These are phyloP conservation scores for Hirtodrosophila confusa DNA, from an alignment of 2,888 invertebrate species.

Conservation along the genomic window DNA sequence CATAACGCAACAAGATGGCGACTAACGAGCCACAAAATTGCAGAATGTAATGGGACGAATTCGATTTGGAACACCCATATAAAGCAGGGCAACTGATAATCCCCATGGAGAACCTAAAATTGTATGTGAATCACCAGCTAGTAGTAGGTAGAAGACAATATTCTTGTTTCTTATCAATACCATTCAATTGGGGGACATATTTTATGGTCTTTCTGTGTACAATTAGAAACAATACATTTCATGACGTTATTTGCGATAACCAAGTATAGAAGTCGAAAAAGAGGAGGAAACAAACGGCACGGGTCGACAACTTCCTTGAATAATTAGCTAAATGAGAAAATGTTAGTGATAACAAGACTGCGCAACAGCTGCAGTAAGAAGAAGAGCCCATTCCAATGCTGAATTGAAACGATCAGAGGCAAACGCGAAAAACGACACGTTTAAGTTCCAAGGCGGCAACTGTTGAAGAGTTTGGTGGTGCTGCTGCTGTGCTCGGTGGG, in stretches of 20 bases:
- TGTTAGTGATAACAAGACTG: conserved; percentile 50
- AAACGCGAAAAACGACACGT: conserved; percentile 44
- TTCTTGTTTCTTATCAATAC: conserved; percentile 20
- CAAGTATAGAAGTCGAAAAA: conserved; percentile 27
- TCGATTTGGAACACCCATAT: neutral
- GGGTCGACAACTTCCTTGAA: conserved; percentile 58
- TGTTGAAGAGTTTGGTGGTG: conserved; percentile 7
- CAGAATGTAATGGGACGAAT: conserved; percentile 2
- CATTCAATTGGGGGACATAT: conserved; percentile 3
- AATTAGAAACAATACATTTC: conserved; percentile 23
- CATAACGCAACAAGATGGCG: neutral
- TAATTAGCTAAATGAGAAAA: conserved; percentile 62
- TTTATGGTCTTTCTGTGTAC: neutral
- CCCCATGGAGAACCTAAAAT: neutral
- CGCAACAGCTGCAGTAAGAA: conserved; percentile 1
- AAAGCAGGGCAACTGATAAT: conserved; percentile 3
- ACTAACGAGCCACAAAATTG: neutral
- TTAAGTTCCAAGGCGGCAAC: conserved; percentile 7
- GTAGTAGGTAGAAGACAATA: conserved; percentile 1
- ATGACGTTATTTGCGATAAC: conserved; percentile 48
- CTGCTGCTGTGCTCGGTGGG: conserved; percentile 1
- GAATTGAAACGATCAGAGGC: conserved; percentile 27
- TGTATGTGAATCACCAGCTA: conserved; percentile 18
- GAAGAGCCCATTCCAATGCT: too few relatives aligned
- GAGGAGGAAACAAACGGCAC: conserved; percentile 1